phyloP scores from a whole-genome alignment of 1,140 invertebrate species.

The Leptinotarsa undecemlineata region DNA sequence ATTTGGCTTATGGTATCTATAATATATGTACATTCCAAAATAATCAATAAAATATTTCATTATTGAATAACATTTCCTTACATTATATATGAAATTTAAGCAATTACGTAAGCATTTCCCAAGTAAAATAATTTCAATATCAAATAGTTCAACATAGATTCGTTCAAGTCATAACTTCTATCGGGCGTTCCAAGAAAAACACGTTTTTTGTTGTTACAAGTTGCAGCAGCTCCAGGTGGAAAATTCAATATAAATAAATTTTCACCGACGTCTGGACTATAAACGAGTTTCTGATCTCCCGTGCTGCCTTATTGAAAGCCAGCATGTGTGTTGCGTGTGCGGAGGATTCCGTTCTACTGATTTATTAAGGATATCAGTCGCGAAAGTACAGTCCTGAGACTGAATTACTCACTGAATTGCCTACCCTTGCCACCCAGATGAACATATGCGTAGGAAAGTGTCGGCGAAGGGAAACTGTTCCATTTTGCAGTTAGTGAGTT shows the following conservation, averaged over 20 bases:
- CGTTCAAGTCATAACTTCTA: too few species aligned
- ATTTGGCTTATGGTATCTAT: too few species aligned
- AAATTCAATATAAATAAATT: too few species aligned
- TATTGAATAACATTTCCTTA: too few species aligned
- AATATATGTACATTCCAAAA: too few species aligned
- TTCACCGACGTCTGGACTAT: not conserved
- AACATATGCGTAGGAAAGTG: not conserved
- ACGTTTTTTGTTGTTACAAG: too few species aligned
- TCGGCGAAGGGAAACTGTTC: not conserved
- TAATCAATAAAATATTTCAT: too few species aligned
- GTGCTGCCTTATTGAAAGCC: constrained; percentile 7
- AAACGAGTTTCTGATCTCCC: not conserved
- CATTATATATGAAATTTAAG: too few species aligned
- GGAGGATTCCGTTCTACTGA: not conserved
- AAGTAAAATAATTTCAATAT: not conserved
- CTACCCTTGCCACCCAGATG: constrained; percentile 1
- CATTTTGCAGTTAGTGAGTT: too few species aligned
- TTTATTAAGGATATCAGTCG: not conserved
- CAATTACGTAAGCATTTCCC: too few species aligned
- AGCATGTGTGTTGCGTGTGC: constrained; percentile 4
- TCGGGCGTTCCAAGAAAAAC: too few species aligned
- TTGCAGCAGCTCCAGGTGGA: too few species aligned
- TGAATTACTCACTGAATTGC: not conserved
- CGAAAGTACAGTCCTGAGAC: not conserved
- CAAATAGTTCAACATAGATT: not conserved